Evolutionary conservation across 2,113 vertebrate genomes (phyloP), one percentile per base, ranked within the genome.

Genomic region (Blennius ocellaris): DNA sequence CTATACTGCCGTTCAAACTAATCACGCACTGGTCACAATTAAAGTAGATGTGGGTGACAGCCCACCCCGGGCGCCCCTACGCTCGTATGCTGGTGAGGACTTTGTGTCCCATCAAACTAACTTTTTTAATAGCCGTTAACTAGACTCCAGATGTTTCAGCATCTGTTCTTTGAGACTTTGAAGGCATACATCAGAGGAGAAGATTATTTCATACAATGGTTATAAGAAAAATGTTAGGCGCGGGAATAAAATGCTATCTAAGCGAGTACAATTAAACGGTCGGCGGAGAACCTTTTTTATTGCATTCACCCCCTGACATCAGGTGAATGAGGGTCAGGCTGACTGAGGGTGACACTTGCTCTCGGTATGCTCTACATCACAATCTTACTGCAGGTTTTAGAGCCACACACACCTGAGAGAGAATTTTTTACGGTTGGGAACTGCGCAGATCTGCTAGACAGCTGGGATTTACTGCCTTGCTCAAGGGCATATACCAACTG

Each of bases 71-170:
- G 53, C 58, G 16, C 87, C 64, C 69, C 68, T 51, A 59, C 73
- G 73, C 73, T 81, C 65, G 79, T 55, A 83, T 0, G 81, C 82
- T 69, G 87, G 78, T 48, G 72, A 83, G 81, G 78, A 89, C 86
- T 87, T 89, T 84, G 76, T 74, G 76, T 91, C 84, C 90, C 86
- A 90, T 90, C 91, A 90, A 86, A 85, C 87, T 85, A 76, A 86
- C 73, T 90, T 84, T 89, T 89, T 89, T 81, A 90, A 92, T 92
- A 89, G 90, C 87, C 63, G 80, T 80, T 91, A 89, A 92, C 83
- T 86, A 88, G 78, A 78, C 84, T 90, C 91, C 91, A 91, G 91
- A 92, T 91, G 91, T 92, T 90, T 83, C 70, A 84, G 86, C 91
- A 91, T 91, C 87, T 92, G 91, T 85, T 91, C 83, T 85, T 79